Evolutionary conservation across 2,888 invertebrate species (phyloP).

Genomic region (Anoncus sp.): DNA sequence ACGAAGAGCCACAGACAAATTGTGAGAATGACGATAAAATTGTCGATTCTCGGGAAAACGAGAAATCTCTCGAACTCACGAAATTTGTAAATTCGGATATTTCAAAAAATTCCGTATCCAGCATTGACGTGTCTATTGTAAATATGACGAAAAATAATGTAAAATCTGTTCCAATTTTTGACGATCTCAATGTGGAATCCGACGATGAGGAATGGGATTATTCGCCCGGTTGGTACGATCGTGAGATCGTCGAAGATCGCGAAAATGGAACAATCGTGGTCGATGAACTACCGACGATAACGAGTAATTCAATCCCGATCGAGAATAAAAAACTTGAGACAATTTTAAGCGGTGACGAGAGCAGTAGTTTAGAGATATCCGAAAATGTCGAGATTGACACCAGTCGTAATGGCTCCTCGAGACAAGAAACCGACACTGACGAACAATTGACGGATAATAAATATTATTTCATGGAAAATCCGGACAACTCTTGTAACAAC

Average conservation of each 20-base stretch:
- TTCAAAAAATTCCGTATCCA: background rate
- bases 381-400: conserved; percentile 19
- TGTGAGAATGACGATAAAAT: too few species aligned
- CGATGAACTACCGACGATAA: background rate
- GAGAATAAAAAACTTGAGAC: conserved; percentile 3
- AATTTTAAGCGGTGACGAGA: conserved; percentile 20
- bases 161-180: conserved; percentile 54
- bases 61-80: background rate
- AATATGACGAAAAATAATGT: background rate
- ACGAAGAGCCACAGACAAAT: too few species aligned
- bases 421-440: background rate
- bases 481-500: too few species aligned
- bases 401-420: conserved; percentile 24
- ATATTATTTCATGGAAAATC: background rate
- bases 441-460: background rate
- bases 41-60: too few species aligned
- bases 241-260: background rate
- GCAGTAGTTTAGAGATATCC: conserved; percentile 42
- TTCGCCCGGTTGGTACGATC: background rate
- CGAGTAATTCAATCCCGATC: background rate
- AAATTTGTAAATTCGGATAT: background rate
- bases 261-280: background rate
- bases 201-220: conserved; percentile 64
- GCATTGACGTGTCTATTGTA: background rate
- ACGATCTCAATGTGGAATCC: conserved; percentile 62